Evolutionary conservation across 2,797 vertebrate species (phyloP), one percentile per base, ranked within the genome.

Genomic region (Capromys pilorides): DNA sequence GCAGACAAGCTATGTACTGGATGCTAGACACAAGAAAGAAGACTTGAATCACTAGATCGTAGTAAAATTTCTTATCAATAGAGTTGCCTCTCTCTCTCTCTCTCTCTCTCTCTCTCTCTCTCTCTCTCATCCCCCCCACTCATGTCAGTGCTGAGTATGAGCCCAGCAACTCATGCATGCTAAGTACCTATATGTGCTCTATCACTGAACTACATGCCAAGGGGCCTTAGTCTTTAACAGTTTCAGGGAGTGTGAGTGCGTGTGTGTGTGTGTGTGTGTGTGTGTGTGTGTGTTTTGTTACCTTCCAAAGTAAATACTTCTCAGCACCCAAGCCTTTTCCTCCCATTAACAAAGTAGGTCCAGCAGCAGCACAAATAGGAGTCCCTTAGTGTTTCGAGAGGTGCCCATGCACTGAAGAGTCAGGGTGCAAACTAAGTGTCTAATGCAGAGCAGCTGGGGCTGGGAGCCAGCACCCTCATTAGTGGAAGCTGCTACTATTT

Each of bases 401-500:
- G 97, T 98, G 97, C 97, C 97, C 97, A 97, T 95, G 97, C 98
- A 97, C 97, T 97, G 98, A 97, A 98, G 97, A 98, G 98, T 98
- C 98, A 98, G 97, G 98, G 98, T 98, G 97, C 98, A 98, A 98
- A 92, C 97, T 96, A 97, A 98, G 97, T 98, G 97, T 98, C 98
- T 97, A 97, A 97, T 97, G 93, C 97, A 88, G 92, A 98, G 97
- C 98, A 98, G 98, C 98, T 98, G 98, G 98, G 98, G 98, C 98
- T 97, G 97, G 98, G 97, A 98, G 97, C 98, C 97, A 98, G 98
- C 98, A 99, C 99, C 98, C 98, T 99, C 98, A 98, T 99, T 99
- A 99, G 99, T 98, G 98, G 99, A 99, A 99, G 98, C 98, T 98
- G 98, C 98, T 98, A 97, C 98, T 99, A 99, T 99, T 99, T 99